Evolutionary conservation across 2,113 vertebrate genomes (phyloP), one percentile per base, ranked within the genome.

Genomic region (Albula goreensis): DNA sequence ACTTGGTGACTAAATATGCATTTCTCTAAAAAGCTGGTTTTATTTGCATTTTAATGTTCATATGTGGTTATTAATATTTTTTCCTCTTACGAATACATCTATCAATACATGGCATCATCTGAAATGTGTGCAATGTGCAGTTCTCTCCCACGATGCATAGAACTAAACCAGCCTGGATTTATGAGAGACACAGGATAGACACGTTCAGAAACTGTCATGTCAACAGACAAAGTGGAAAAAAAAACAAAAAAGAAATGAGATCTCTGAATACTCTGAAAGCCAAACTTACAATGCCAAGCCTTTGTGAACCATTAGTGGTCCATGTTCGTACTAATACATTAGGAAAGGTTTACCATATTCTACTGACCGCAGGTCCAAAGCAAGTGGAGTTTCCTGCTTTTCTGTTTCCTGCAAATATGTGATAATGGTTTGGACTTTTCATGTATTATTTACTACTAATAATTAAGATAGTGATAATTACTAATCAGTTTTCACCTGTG

Each of bases 121-220:
- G 79, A 41, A 63, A 52, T 79, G 77, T 80, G 80, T 85, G 8
- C 48, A 80, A 31, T 53, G 60, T 63, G 74, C 31, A 15, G 83
- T 78, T 78, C 83, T 85, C 74, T 50, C 83, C 83, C 51, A 79
- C 84, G 15, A 60, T 10, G 9, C 10, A 74, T 48, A 86, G 81
- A 52, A 81, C 82, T 86, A 82, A 88, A 85, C 86, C 63, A 89
- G 88, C 90, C 89, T 84, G 83, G 89, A 89, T 87, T 89, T 93
- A 93, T 90, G 88, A 91, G 90, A 89, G 91, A 92, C 93, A 95
- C 94, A 93, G 94, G 94, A 93, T 90, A 94, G 93, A 93, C 93
- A 91, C 4, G 80, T 89, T 83, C 90, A 92, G 95, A 92, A 95
- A 95, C 83, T 86, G 86, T 41, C 31, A 41, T 41, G 31, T 41